A percentile compares a stretch with the other conserved stretches of the same genome.
phyloP scores from a whole-genome alignment of 2,797 vertebrate genomes.

The Oophaga sylvatica region DNA sequence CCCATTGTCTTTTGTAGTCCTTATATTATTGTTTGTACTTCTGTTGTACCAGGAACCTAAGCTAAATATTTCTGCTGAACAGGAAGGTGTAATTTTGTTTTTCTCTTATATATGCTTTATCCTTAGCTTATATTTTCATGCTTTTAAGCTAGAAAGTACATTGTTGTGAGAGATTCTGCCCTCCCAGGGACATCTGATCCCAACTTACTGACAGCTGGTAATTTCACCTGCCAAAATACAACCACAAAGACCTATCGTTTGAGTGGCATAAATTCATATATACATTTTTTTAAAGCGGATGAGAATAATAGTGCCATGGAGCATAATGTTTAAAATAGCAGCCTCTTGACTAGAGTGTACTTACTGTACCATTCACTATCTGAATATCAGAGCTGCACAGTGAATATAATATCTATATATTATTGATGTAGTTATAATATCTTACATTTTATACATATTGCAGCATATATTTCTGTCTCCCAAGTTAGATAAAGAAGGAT shows the following conservation, averaged over 20 bases:
- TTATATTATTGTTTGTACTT: neutral
- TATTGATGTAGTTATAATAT: neutral
- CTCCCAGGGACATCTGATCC: slow-evolving; percentile 19
- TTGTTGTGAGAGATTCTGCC: neutral
- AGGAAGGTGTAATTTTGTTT: neutral
- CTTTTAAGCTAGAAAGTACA: slow-evolving; percentile 15
- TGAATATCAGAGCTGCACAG: neutral
- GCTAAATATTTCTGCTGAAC: neutral
- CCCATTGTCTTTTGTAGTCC: neutral
- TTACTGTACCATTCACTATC: neutral
- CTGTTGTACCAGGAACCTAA: neutral
- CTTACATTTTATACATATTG: neutral
- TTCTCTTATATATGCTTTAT: neutral
- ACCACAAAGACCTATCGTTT: slow-evolving; percentile 3
- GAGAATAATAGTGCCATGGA: slow-evolving; percentile 15
- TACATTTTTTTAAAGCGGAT: slow-evolving; percentile 23
- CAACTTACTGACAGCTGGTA: slow-evolving; percentile 37
- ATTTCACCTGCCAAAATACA: slow-evolving; percentile 44
- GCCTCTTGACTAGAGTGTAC: neutral
- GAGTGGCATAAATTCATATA: slow-evolving; percentile 32
- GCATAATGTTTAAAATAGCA: slow-evolving; percentile 17
- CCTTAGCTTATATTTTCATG: slow-evolving; percentile 3
- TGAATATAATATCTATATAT: neutral
- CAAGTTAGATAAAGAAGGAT: neutral
- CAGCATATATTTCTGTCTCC: neutral